phyloP scores from a whole-genome alignment of 1,140 invertebrate genomes.

The Colletes gigas region DNA sequence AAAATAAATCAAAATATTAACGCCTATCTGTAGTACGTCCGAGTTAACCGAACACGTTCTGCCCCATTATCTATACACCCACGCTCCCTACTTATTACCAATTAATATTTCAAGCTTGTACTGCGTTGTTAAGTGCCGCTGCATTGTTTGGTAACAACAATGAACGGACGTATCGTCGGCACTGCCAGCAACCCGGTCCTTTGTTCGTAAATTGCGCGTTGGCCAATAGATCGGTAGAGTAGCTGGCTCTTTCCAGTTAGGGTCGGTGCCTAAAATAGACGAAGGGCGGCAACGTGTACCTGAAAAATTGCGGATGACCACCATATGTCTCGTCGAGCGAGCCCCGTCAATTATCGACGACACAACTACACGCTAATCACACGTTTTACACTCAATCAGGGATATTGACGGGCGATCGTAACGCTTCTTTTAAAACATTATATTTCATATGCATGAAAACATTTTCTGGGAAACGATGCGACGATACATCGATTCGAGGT shows the following conservation, averaged over 20 bases:
- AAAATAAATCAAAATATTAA: too few species aligned
- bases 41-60: background rate
- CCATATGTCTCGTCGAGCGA: conserved; percentile 69
- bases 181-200: conserved; percentile 43
- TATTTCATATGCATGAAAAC: too few species aligned
- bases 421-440: too few species aligned
- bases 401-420: background rate
- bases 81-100: conserved; percentile 4
- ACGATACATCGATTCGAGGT: too few species aligned
- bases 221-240: conserved; percentile 47
- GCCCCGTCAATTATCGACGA: conserved; percentile 55
- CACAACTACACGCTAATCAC: conserved; percentile 62
- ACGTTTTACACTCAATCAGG: conserved; percentile 45
- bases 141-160: conserved; percentile 66
- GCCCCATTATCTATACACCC: background rate
- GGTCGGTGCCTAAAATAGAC: conserved; percentile 50
- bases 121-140: conserved; percentile 66
- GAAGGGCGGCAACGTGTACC: conserved; percentile 51
- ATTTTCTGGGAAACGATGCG: too few species aligned
- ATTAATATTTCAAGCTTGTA: conserved; percentile 72
- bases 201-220: conserved; percentile 68
- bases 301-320: conserved; percentile 72
- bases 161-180: conserved; percentile 55
- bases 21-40: background rate
- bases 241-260: conserved; percentile 31